Base-by-base conservation (phyloP, 2,113 vertebrate species). In the Prochilodus magdalenae region DNA sequence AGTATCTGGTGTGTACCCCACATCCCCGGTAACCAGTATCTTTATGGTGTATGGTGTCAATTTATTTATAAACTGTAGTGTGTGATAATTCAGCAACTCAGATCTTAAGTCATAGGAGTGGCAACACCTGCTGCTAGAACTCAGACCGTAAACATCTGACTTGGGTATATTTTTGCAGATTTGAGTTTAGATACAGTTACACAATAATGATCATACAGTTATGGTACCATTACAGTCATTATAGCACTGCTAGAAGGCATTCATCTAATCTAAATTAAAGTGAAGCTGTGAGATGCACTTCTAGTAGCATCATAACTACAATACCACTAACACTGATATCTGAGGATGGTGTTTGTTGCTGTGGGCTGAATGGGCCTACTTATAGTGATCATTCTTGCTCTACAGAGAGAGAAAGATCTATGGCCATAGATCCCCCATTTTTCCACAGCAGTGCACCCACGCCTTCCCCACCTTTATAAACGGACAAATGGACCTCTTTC, bases 401-500 rank as follows among this genome's bases (percentile, higher is more conserved):
- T 57, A 6, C 24, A 60, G n/a, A 65, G 24, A 0, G n/a, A 55
- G 40, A 12, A 62, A 73, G 67, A 85, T 76, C 57, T 74, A 60
- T 84, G 71, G 84, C 79, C 79, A 84, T 90, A 63, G 86, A 86
- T 76, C 89, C 88, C 55, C 84, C 83, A 72, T 78, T 82, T 79
- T 88, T 90, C 75, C 84, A 79, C 15, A 77, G 76, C 83, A 78
- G 83, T 82, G 86, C 88, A 87, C 83, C 77, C 77, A 88, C 85
- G 89, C 84, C 82, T 84, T 80, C 79, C 82, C 86, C 87, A 84
- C 85, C 81, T 86, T 89, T 89, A 89, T 84, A 79, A 85, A 82
- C 85, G 74, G 88, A 87, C 86, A 88, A 90, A 91, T 91, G 24
- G 84, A 83, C n/a, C 57, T 82, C 80, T 83, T 81, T 86, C 80